phyloP scores from a whole-genome alignment of 64 coral and sea anemone species.

The Pocillopora damicornis region DNA sequence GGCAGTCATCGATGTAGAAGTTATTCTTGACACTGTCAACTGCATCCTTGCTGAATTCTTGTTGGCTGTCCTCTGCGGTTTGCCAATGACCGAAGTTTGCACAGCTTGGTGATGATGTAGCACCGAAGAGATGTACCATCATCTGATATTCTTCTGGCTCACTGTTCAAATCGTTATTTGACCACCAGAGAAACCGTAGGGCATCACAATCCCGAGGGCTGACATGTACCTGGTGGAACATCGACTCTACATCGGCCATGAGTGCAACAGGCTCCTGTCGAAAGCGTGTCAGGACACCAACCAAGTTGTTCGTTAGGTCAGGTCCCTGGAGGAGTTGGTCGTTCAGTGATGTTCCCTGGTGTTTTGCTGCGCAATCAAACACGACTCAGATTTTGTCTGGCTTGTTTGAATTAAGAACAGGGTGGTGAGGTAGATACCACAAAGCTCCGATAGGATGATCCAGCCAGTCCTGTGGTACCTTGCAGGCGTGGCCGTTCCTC shows the following conservation, averaged over 20 bases:
- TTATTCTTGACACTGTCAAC: neutral
- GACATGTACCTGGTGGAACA: constrained; percentile 26
- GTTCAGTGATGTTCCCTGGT: neutral
- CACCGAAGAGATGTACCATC: constrained; percentile 25
- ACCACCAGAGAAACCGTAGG: constrained; percentile 5
- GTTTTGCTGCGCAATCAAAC: constrained; percentile 6
- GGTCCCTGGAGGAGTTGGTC: constrained; percentile 18
- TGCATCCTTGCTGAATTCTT: neutral
- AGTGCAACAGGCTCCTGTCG: constrained; percentile 16
- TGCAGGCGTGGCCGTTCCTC: constrained; percentile 24
- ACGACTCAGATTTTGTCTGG: constrained; percentile 6
- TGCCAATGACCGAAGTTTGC: neutral
- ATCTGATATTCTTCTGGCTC: constrained; percentile 13
- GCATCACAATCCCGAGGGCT: neutral
- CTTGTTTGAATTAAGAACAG: neutral
- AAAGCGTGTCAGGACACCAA: constrained; percentile 1
- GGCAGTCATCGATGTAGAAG: constrained; percentile 24
- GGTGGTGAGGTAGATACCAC: constrained; percentile 38
- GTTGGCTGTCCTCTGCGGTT: neutral
- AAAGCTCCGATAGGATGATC: neutral
- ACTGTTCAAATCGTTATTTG: neutral
- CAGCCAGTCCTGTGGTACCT: neutral
- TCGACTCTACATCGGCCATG: constrained; percentile 4
- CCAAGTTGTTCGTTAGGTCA: constrained; percentile 1
- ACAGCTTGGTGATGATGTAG: constrained; percentile 16